Conservation (phyloP, 2,113 vertebrate genomes). For the Edolisoma coerulescens region DNA sequence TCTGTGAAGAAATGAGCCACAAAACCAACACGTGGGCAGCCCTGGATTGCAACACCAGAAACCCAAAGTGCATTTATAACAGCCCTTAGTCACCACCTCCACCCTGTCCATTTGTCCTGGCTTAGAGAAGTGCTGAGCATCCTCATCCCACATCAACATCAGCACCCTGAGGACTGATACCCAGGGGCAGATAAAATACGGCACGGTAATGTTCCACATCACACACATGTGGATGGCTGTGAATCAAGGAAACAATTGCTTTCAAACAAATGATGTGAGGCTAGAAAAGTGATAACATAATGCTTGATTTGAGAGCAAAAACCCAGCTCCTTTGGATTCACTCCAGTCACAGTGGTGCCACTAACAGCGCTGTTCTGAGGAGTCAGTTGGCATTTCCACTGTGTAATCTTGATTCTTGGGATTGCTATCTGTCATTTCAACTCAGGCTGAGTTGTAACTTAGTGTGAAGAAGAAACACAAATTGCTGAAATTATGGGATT, state of each 20-base stretch:
- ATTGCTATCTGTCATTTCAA: not conserved
- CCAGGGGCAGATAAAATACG: not conserved
- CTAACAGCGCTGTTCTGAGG: not conserved
- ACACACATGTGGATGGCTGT: not conserved
- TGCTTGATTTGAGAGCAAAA: not conserved
- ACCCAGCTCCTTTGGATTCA: not conserved
- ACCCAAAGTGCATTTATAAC: not conserved
- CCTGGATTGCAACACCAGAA: not conserved
- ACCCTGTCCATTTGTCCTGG: not conserved
- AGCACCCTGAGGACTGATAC: not conserved
- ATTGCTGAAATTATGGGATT: not conserved
- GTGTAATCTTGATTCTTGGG: not conserved
- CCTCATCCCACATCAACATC: not conserved
- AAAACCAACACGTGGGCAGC: not conserved
- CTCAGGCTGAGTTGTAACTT: not conserved
- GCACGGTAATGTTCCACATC: accelerated
- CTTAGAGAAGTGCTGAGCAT: not conserved
- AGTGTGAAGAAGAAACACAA: not conserved
- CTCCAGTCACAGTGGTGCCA: not conserved
- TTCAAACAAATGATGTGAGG: not conserved
- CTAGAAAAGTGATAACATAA: not conserved
- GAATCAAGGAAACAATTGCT: not conserved
- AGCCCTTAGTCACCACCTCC: not conserved
- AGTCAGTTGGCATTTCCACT: not conserved
- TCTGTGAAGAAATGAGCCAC: not conserved